phyloP scores from a whole-genome alignment of 2,888 invertebrate genomes.

The Pristionchus entomophagus region DNA sequence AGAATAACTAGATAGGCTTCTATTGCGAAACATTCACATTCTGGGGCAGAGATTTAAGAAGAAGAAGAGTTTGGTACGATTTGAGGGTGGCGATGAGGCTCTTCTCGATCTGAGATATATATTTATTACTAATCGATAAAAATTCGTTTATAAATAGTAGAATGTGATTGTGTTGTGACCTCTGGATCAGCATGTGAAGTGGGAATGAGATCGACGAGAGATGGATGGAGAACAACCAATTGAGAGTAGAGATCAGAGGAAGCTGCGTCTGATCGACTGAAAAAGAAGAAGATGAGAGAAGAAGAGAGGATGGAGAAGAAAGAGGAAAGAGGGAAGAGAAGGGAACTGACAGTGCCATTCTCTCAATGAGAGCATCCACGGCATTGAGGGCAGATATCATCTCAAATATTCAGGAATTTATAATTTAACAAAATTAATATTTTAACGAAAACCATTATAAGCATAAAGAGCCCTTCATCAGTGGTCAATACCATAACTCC shows the following conservation, averaged over 20 bases:
- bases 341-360: conserved; percentile 61
- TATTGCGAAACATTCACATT: conserved; percentile 33
- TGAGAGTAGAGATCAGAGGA: conserved; percentile 60
- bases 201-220: conserved; percentile 70
- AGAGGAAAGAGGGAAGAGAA: neutral
- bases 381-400: conserved; percentile 72
- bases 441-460: too few species aligned
- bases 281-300: neutral
- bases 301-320: neutral
- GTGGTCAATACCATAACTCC: too few species aligned
- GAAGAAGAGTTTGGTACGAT: conserved; percentile 71
- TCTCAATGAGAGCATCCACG: conserved; percentile 69
- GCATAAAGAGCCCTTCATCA: too few species aligned
- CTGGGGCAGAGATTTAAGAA: conserved; percentile 65
- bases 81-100: conserved; percentile 70
- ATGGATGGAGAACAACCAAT: conserved; percentile 67
- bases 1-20: conserved; percentile 11
- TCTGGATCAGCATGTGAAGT: conserved; percentile 67
- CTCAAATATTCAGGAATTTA: neutral
- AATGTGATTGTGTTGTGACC: conserved; percentile 28
- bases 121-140: neutral
- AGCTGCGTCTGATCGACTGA: conserved; percentile 32
- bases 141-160: neutral
- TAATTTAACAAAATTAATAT: too few species aligned
- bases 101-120: conserved; percentile 55